A percentile compares a stretch with the other conserved stretches of the same genome.
Conservation (phyloP, 1,140 invertebrate genomes). For the Bombus polaris region DNA sequence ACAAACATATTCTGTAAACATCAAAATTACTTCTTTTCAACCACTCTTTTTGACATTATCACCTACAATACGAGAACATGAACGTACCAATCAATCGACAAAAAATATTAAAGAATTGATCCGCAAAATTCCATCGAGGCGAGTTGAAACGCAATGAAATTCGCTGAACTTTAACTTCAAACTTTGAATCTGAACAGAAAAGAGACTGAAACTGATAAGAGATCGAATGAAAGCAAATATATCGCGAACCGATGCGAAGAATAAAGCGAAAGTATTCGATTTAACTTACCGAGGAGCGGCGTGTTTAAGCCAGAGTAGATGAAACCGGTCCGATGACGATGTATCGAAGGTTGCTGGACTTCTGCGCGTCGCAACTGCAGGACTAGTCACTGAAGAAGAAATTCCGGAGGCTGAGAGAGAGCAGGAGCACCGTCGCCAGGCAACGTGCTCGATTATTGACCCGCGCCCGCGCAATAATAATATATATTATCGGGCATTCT, state of each 20-base stretch:
- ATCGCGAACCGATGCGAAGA: not conserved
- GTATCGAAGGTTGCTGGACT: constrained; percentile 50
- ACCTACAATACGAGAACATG: too few relatives aligned
- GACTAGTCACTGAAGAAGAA: constrained; percentile 52
- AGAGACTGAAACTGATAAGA: not conserved
- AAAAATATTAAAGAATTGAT: not conserved
- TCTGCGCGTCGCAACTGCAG: constrained; percentile 59
- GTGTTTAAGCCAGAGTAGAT: not conserved
- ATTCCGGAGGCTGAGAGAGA: constrained; percentile 57
- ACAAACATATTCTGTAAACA: not conserved
- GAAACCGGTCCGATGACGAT: constrained; percentile 41
- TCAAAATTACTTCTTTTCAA: not conserved
- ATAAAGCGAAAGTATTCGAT: not conserved
- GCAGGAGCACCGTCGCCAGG: constrained; percentile 70
- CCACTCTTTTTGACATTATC: too few relatives aligned
- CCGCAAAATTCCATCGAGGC: not conserved
- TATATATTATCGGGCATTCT: constrained; percentile 70
- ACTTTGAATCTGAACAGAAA: not conserved
- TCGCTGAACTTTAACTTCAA: not conserved
- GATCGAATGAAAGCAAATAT: not conserved
- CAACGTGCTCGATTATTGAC: constrained; percentile 80
- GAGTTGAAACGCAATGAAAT: not conserved
- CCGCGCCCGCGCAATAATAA: constrained; percentile 79
- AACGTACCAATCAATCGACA: not conserved
- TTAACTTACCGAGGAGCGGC: constrained; percentile 3